These are phyloP conservation scores for Neomonachus schauinslandi DNA, from an alignment of 2,113 vertebrate genomes.

Conservation along the genomic window DNA sequence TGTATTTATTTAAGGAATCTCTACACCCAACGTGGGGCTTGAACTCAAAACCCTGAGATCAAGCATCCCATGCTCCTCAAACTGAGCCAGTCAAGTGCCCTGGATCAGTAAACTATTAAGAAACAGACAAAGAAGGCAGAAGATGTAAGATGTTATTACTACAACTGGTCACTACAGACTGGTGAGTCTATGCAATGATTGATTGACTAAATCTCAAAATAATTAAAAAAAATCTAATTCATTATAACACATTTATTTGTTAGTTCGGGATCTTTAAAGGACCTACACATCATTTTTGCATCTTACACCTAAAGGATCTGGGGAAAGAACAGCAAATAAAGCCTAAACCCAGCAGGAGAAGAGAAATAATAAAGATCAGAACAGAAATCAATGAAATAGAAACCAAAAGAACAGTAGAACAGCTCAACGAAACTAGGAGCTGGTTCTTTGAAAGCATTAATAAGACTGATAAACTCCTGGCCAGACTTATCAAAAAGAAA, in stretches of 20 bases:
- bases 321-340: no score
- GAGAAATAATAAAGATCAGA: no score
- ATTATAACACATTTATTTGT: background rate
- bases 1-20: background rate
- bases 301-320: no score
- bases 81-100: background rate
- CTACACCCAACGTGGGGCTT: background rate
- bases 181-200: background rate
- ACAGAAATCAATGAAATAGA: no score
- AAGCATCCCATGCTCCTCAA: background rate
- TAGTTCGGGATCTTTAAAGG: background rate
- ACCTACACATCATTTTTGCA: background rate
- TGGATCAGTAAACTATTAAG: background rate
- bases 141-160: background rate
- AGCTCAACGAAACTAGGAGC: no score
- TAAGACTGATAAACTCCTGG: no score
- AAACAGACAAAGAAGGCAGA: background rate
- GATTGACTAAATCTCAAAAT: background rate
- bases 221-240: constrained; percentile 13
- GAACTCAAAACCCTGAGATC: background rate
- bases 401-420: no score
- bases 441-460: no score
- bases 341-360: no score
- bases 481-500: no score
- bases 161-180: background rate